Base-by-base conservation (phyloP, 2,888 invertebrate genomes). In the Creontiades dilutus region DNA sequence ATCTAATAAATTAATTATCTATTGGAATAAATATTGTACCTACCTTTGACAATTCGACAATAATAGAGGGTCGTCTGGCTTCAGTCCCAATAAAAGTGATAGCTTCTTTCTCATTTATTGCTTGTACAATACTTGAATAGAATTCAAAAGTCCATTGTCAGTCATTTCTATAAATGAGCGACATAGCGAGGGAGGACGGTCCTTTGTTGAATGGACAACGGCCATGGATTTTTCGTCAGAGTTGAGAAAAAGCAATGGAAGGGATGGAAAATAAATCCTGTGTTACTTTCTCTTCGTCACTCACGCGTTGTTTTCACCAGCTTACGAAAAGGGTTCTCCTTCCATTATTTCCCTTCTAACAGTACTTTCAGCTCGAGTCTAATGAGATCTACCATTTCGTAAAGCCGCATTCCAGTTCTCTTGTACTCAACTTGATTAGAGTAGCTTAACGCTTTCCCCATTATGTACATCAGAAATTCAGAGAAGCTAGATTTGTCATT, bases 381-480 rank as follows among this genome's bases (percentile, higher is more conserved):
- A 68, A 68, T 68, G 68, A 68, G 68, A 68, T 68, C 68, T 23
- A 68, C 68, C 68, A 68, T 68, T 68, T 68, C 68, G 68, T 68
- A 23, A 68, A 23, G 68, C 68, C 23, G 68, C 68, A 23, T 68
- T 7, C 68, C 68, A 9, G 68, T 27, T 16, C 57, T 57, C 57
- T n/a, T 16, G n/a, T 68, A 68, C 68, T 68, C 68, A 68, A 68
- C 23, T 68, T 23, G 23, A 68, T 68, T 68, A 68, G 68, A 68
- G 68, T n/a, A 68, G 68, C 68, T 68, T 68, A 68, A 68, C 68
- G 68, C 23, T 27, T 12, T 19, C 23, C 9, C 68, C 68, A 23
- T 68, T 19, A 68, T 23, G 23, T 27, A 23, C 68, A 68, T 23
- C 27, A 23, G 68, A 68, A 68, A 61, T 19, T 0, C 16, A 61